Conservation (phyloP, 2,797 vertebrate species). For the Coregonus sp. region DNA sequence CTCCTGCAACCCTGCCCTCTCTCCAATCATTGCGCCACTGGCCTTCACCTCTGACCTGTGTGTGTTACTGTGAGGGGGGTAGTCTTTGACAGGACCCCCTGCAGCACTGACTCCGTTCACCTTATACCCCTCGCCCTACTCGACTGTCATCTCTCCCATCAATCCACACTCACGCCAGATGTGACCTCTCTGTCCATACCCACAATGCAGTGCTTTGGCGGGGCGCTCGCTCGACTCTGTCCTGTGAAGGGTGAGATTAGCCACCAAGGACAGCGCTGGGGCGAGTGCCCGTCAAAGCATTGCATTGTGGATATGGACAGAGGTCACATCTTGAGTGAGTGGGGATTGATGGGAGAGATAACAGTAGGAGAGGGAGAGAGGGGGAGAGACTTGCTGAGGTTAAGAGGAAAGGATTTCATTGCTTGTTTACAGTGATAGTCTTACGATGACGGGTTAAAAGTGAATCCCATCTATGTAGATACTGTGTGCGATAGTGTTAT, state of each 20-base stretch:
- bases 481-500: background rate
- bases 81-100: slow-evolving; percentile 22
- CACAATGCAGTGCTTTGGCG: slow-evolving; percentile 25
- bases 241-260: background rate
- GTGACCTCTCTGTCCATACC: slow-evolving; percentile 19
- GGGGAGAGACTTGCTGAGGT: background rate
- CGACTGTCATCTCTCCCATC: background rate
- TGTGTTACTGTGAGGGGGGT: background rate
- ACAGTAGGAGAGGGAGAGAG: background rate
- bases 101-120: background rate
- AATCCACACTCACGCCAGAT: slow-evolving; percentile 7
- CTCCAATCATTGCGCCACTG: slow-evolving; percentile 18
- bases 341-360: background rate
- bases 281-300: slow-evolving; percentile 8
- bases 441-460: no score
- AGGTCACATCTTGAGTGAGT: slow-evolving; percentile 18
- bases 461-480: background rate
- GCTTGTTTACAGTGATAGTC: no score
- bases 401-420: background rate
- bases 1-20: background rate
- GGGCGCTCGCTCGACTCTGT: background rate
- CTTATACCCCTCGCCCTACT: no score
- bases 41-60: slow-evolving; percentile 27
- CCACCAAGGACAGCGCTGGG: background rate
- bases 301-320: slow-evolving; percentile 29